Percentiles rank a stretch among this genome's conserved stretches.
These are phyloP conservation scores for Tachysurus fulvidraco DNA, from an alignment of 2,113 vertebrate genomes.

Conservation along the genomic window DNA sequence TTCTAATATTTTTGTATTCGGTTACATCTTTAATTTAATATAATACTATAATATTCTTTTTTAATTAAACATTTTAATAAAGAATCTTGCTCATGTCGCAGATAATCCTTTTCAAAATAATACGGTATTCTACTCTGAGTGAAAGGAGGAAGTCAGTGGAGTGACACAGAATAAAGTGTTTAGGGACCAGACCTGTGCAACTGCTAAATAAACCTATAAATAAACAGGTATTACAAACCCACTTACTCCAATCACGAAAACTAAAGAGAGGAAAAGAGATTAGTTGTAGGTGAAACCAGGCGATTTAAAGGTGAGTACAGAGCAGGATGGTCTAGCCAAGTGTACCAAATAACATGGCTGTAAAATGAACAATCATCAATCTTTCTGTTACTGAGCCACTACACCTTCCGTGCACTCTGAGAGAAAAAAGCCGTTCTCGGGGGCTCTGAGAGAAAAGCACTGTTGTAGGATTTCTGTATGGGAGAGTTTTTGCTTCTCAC, in stretches of 20 bases:
- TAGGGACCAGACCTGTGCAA: neutral
- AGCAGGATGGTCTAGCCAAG: constrained; percentile 3
- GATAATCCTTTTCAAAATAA: neutral
- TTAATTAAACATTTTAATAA: neutral
- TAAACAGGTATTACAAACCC: neutral
- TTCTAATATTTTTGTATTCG: neutral
- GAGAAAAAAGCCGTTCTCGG: neutral
- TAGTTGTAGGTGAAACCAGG: neutral
- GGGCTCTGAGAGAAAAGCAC: neutral
- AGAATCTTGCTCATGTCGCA: neutral
- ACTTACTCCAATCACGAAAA: constrained; percentile 18
- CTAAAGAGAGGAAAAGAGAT: constrained; percentile 3
- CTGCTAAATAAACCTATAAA: neutral
- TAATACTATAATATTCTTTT: no score
- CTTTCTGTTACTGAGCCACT: constrained; percentile 1
- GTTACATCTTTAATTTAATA: neutral
- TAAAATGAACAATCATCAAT: constrained; percentile 13
- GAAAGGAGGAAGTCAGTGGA: neutral
- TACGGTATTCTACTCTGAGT: neutral
- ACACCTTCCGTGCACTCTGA: neutral
- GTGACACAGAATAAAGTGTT: neutral
- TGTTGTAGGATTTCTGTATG: neutral
- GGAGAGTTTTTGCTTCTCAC: neutral
- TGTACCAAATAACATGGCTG: constrained; percentile 15
- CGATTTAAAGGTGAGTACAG: constrained; percentile 7